Conservation (phyloP, 1,140 invertebrate genomes). For the Andricus grossulariae region DNA sequence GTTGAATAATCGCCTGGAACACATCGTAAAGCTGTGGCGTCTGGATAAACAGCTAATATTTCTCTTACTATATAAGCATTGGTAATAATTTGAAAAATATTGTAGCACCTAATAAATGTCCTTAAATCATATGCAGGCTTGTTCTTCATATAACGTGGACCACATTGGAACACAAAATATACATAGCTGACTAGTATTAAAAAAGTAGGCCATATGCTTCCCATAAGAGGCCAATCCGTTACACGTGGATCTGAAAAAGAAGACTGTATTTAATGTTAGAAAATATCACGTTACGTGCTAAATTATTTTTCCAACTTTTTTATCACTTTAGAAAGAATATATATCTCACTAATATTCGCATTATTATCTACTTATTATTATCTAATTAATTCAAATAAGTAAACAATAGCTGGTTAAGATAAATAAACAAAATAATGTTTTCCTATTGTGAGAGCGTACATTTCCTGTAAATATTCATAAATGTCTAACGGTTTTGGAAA, state of each 20-base stretch:
- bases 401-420: no score
- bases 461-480: no score
- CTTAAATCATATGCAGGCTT: constrained; percentile 77
- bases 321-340: no score
- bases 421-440: no score
- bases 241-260: constrained; percentile 42
- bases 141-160: constrained; percentile 77
- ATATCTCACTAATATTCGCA: no score
- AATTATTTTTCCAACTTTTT: not conserved
- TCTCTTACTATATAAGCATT: constrained; percentile 73
- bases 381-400: no score
- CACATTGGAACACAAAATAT: constrained; percentile 71
- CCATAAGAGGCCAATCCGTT: constrained; percentile 24
- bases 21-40: constrained; percentile 46
- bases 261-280: not conserved
- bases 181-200: constrained; percentile 66
- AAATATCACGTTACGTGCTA: not conserved
- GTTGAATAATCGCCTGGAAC: constrained; percentile 47
- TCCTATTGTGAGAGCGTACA: no score
- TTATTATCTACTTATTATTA: no score
- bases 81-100: constrained; percentile 75
- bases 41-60: constrained; percentile 56
- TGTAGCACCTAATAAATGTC: constrained; percentile 77
- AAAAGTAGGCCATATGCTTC: constrained; percentile 32
- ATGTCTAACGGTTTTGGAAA: no score